Evolutionary conservation across 2,113 vertebrate genomes (phyloP), one percentile per base, ranked within the genome.

Genomic region (Ovis aries): DNA sequence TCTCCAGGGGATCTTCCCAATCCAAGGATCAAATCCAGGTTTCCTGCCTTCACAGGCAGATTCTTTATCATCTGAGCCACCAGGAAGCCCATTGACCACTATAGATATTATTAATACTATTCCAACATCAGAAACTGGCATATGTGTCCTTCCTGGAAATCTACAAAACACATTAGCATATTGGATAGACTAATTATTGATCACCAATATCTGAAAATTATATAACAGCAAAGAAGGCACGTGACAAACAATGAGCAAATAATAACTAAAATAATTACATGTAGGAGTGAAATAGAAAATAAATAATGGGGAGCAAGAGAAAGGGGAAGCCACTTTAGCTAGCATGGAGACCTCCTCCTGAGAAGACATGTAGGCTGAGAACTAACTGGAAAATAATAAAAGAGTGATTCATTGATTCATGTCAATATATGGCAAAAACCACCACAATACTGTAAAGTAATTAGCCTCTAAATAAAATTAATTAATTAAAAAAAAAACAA

Each of bases 311-410:
- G 33, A 19, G 12, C 53, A 55, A 77, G 33, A 78, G 55, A 84
- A 62, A 77, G 36, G 21, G 36, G 7, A 52, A 52, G 12, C 6
- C 33, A 91, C 19, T 33, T 40, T 27, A 59, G n/a, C 16, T 14
- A 77, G 48, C 62, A 91, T 15, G 5, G 55, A 91, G 67, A 82
- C 6, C 48, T 48, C 60, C 25, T 60, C 80, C 43, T 40, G 36
- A 53, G n/a, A 71, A 87, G 82, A 82, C 16, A 77, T n/a, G 40
- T 48, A 86, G n/a, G 52, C 80, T 94, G 25, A 96, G 55, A 88
- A 59, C 27, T 48, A 71, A 60, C 8, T 43, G 40, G 77, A 92
- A 96, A 86, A n/a, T 55, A 86, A 89, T 12, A 86, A 25, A 40
- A 43, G 64, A 36, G n/a, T 71, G 64, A 71, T 36, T 67, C 33